Evolutionary conservation across 2,888 invertebrate species (phyloP).

Genomic region (Phalangium opilio): DNA sequence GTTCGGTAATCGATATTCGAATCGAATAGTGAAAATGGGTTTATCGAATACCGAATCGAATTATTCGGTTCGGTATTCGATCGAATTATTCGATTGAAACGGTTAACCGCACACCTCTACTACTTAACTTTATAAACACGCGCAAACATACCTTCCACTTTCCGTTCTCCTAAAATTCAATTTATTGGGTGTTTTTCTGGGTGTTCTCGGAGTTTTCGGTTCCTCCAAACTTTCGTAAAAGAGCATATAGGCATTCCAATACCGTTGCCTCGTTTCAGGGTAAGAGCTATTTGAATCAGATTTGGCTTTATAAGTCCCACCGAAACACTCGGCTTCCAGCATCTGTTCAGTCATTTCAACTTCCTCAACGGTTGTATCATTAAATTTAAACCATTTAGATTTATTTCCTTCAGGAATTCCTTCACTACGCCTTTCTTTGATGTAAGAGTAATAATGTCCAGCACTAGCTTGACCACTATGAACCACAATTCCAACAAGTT

Average conservation of each 20-base stretch:
- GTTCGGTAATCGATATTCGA: no score
- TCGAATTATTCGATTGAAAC: no score
- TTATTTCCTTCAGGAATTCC: slow-evolving; percentile 18
- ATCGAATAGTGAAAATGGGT: no score
- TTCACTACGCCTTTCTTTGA: slow-evolving; percentile 27
- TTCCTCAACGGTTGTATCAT: slow-evolving; percentile 37
- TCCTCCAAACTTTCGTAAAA: slow-evolving; percentile 36
- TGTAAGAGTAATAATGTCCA: slow-evolving; percentile 40
- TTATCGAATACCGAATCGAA: no score
- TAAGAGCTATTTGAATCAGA: neutral
- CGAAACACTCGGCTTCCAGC: slow-evolving; percentile 37
- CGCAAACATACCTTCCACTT: slow-evolving; percentile 1
- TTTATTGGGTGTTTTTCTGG: slow-evolving; percentile 19
- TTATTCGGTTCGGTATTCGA: no score
- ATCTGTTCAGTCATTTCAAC: slow-evolving; percentile 34
- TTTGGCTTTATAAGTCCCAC: slow-evolving; percentile 36
- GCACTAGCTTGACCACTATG: slow-evolving; percentile 40
- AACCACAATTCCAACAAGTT: slow-evolving; percentile 38
- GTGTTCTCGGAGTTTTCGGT: slow-evolving; percentile 23
- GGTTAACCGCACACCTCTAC: neutral
- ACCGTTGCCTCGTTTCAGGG: slow-evolving; percentile 36
- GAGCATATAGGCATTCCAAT: slow-evolving; percentile 40
- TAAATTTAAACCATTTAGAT: slow-evolving; percentile 38
- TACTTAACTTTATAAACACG: neutral
- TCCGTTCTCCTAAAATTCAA: slow-evolving; percentile 15